phyloP scores from a whole-genome alignment of 2,797 vertebrate genomes.

The Falco columbarius region DNA sequence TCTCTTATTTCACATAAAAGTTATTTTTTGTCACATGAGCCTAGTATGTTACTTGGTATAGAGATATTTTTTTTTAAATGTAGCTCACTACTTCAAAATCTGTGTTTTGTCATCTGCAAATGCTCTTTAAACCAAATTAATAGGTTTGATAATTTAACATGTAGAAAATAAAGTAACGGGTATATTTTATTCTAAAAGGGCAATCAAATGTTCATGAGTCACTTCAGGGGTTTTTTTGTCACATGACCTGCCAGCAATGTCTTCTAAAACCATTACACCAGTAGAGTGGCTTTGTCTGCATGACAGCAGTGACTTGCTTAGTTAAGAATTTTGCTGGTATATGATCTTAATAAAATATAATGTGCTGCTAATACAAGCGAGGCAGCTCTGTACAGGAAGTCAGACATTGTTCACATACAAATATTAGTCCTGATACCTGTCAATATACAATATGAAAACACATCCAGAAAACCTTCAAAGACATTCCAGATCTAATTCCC shows the following conservation, averaged over 20 bases:
- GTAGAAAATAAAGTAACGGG: background rate
- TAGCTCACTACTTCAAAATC: background rate
- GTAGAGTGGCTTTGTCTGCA: background rate
- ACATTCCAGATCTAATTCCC: slow-evolving; percentile 21
- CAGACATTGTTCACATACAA: background rate
- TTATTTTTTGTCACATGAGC: background rate
- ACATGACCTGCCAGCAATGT: background rate
- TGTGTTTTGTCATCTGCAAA: background rate
- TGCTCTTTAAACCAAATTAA: background rate
- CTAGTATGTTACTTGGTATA: background rate
- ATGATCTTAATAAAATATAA: slow-evolving; percentile 45
- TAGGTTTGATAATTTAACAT: background rate
- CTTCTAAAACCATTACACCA: background rate
- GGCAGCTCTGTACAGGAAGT: background rate
- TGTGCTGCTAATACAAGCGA: background rate
- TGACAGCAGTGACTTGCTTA: background rate
- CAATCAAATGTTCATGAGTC: background rate
- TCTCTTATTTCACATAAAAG: background rate
- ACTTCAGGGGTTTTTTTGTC: background rate
- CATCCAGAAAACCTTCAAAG: background rate
- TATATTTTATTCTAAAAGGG: background rate
- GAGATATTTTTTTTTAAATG: background rate
- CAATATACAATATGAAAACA: slow-evolving; percentile 23
- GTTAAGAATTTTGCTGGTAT: slow-evolving; percentile 17
- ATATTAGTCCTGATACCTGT: slow-evolving; percentile 18